Percentiles rank a stretch among this genome's conserved stretches.
These are phyloP conservation scores for Sinocyclocheilus rhinocerous DNA, from an alignment of 2,113 vertebrate genomes.

Conservation along the genomic window DNA sequence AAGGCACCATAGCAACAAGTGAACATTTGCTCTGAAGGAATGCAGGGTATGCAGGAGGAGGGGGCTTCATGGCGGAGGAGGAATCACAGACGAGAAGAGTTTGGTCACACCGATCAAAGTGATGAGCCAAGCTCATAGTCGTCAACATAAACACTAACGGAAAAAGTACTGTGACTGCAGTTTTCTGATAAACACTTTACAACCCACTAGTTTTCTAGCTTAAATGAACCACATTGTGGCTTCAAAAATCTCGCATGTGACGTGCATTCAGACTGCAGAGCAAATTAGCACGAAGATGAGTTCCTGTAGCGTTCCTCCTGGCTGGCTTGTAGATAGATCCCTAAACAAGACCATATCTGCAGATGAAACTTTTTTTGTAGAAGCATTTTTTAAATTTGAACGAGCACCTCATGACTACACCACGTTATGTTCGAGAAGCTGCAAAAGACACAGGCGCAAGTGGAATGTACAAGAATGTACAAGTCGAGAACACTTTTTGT, in stretches of 20 bases:
- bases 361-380: no score
- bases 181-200: conserved; percentile 13
- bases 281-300: background rate
- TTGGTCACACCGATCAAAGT: conserved; percentile 71
- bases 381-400: no score
- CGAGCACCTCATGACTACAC: no score
- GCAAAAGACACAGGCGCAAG: no score
- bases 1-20: conserved; percentile 86
- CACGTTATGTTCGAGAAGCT: no score
- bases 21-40: conserved; percentile 90
- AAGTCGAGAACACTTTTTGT: no score
- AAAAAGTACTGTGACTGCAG: background rate
- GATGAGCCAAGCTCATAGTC: conserved; percentile 56
- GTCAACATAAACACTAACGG: background rate
- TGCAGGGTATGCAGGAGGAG: conserved; percentile 79
- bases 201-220: background rate
- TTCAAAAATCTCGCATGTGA: background rate
- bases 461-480: no score
- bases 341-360: no score
- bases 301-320: conserved; percentile 25
- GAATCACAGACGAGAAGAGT: conserved; percentile 59
- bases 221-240: background rate
- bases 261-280: background rate
- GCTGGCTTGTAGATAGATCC: no score
- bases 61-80: conserved; percentile 66